Conservation (phyloP, 2,113 vertebrate species). For the Zootoca vivipara region DNA sequence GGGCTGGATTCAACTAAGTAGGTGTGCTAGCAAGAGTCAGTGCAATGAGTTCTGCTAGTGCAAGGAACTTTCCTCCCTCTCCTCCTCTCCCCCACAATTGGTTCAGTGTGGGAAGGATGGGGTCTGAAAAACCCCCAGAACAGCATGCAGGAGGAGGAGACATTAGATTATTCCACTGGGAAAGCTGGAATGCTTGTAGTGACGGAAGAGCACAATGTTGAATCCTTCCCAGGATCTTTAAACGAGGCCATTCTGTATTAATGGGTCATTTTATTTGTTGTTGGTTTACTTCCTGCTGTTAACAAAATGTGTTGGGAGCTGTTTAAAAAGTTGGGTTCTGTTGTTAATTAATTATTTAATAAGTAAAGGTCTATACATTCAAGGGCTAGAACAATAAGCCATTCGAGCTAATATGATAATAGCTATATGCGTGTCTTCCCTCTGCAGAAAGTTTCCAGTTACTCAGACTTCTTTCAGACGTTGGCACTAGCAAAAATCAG, state of each 20-base stretch:
- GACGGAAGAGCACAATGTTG: background rate
- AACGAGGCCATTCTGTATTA: background rate
- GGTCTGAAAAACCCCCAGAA: too few species aligned
- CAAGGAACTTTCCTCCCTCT: too few species aligned
- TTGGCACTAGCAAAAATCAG: background rate
- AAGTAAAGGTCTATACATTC: background rate
- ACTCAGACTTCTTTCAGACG: background rate
- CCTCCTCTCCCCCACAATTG: too few species aligned
- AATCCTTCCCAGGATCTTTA: background rate
- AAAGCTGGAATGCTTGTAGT: too few species aligned
- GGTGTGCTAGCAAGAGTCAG: too few species aligned
- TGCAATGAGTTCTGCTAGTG: too few species aligned
- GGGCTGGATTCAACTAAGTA: too few species aligned
- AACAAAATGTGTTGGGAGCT: background rate
- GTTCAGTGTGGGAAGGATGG: too few species aligned
- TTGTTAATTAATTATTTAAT: constrained; percentile 4
- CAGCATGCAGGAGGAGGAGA: too few species aligned
- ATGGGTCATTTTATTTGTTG: background rate
- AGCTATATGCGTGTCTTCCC: background rate
- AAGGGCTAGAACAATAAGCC: background rate
- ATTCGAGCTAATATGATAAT: background rate
- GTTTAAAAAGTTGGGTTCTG: background rate
- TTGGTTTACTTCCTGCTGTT: background rate
- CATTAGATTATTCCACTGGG: too few species aligned
- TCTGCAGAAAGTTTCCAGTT: background rate